phyloP scores from a whole-genome alignment of 2,797 vertebrate species.

The Hippoglossus hippoglossus region DNA sequence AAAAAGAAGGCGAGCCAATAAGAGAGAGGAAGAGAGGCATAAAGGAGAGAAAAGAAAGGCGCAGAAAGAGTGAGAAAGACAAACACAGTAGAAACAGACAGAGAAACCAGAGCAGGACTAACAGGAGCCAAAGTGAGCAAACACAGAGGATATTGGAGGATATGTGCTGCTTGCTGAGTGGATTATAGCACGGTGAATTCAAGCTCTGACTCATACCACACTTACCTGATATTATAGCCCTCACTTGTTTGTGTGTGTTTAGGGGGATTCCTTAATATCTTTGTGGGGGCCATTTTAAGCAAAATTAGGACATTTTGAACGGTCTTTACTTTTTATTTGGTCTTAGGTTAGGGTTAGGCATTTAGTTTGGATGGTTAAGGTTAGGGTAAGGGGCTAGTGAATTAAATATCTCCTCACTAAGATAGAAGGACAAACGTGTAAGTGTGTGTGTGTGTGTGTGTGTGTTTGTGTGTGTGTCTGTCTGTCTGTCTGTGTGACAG shows the following conservation, averaged over 20 bases:
- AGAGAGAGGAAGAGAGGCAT: not conserved
- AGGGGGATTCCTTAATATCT: not conserved
- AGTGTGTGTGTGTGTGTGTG: conserved; percentile 4
- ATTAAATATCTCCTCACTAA: too few relatives aligned
- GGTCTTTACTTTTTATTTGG: too few relatives aligned
- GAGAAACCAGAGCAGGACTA: conserved; percentile 26
- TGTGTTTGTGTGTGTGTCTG: conserved; percentile 4
- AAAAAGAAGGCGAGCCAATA: not conserved
- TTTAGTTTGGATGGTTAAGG: too few relatives aligned
- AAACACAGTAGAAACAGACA: conserved; percentile 27
- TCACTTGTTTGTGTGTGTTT: conserved; percentile 5
- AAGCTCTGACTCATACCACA: conserved; percentile 60
- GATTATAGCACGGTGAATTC: conserved; percentile 62
- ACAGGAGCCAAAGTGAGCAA: conserved; percentile 42
- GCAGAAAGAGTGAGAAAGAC: conserved; percentile 37
- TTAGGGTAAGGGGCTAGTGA: too few relatives aligned
- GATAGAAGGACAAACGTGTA: not conserved
- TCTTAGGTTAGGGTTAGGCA: too few relatives aligned
- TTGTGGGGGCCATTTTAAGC: too few relatives aligned
- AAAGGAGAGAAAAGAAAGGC: not conserved
- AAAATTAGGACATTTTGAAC: too few relatives aligned
- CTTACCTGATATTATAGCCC: conserved; percentile 50
- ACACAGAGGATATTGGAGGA: conserved; percentile 58
- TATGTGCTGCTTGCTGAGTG: conserved; percentile 51
- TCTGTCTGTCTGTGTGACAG: not conserved